Evolutionary conservation across 2,797 vertebrate species (phyloP).

Genomic region (Apogon talboti): DNA sequence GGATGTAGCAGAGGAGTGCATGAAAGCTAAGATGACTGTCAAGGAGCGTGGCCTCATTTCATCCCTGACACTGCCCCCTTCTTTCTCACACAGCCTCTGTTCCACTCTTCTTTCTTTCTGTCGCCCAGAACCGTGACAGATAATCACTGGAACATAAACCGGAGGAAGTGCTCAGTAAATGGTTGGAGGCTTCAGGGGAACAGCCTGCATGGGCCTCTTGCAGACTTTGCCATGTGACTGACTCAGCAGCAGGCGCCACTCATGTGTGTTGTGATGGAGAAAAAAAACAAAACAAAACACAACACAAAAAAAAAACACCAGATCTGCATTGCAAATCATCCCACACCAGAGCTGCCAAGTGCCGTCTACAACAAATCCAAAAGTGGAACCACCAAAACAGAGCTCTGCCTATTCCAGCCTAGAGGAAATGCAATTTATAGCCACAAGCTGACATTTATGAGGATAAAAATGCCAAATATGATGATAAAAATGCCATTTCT

Average conservation of each 20-base stretch:
- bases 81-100: conserved; percentile 26
- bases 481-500: conserved; percentile 12
- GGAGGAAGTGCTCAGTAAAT: conserved; percentile 47
- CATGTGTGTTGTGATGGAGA: too few species aligned
- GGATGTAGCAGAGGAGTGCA: conserved; percentile 27
- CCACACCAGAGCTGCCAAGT: conserved; percentile 38
- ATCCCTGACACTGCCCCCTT: conserved; percentile 14
- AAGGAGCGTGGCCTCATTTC: conserved; percentile 36
- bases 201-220: neutral
- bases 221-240: conserved; percentile 45
- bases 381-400: conserved; percentile 35
- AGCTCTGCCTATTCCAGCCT: neutral
- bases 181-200: conserved; percentile 31
- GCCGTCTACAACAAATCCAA: conserved; percentile 31
- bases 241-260: conserved; percentile 47
- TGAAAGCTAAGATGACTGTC: conserved; percentile 26
- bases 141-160: conserved; percentile 26
- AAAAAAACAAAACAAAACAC: too few species aligned
- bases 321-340: conserved; percentile 60
- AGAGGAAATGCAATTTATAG: conserved; percentile 11
- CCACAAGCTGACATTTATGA: neutral
- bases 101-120: conserved; percentile 17
- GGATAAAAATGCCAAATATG: conserved; percentile 17
- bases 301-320: conserved; percentile 14
- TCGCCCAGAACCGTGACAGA: conserved; percentile 26